phyloP scores from a whole-genome alignment of 2,797 vertebrate species.

The Staurois parvus region DNA sequence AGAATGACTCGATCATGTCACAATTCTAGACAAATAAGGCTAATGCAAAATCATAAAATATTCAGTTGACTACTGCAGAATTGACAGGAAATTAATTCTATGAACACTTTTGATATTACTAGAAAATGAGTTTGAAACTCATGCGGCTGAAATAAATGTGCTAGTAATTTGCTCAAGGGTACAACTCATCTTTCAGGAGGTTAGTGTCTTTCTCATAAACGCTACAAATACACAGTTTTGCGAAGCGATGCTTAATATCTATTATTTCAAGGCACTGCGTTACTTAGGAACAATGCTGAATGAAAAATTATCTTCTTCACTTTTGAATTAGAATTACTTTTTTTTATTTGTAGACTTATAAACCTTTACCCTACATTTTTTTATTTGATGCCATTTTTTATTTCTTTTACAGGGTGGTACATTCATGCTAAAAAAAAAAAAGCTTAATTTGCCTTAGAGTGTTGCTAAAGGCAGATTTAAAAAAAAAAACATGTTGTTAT shows the following conservation, averaged over 20 bases:
- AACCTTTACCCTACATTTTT: background rate
- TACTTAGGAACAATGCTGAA: conserved; percentile 41
- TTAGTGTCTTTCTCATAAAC: conserved; percentile 81
- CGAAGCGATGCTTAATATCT: conserved; percentile 19
- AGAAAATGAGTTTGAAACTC: conserved; percentile 88
- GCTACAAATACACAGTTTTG: conserved; percentile 77
- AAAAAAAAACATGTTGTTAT: too few relatives aligned
- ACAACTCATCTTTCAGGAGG: conserved; percentile 81
- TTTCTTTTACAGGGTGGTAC: background rate
- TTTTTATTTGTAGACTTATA: conserved; percentile 10
- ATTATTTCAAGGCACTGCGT: conserved; percentile 41
- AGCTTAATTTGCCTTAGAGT: background rate
- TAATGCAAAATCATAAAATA: conserved; percentile 97
- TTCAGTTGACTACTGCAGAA: conserved; percentile 88
- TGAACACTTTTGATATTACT: conserved; percentile 86
- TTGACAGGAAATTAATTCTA: conserved; percentile 90
- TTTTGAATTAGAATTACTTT: conserved; percentile 11
- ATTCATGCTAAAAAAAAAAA: background rate
- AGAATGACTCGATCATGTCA: conserved; percentile 91
- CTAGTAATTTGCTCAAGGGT: conserved; percentile 87
- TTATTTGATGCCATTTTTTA: background rate
- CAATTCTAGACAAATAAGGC: conserved; percentile 94
- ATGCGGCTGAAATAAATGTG: conserved; percentile 85
- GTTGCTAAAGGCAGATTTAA: too few relatives aligned
- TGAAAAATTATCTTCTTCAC: conserved; percentile 1